A percentile compares a stretch with the other conserved stretches of the same genome.
Conservation (phyloP, 2,113 vertebrate species). For the Dipodomys spectabilis region DNA sequence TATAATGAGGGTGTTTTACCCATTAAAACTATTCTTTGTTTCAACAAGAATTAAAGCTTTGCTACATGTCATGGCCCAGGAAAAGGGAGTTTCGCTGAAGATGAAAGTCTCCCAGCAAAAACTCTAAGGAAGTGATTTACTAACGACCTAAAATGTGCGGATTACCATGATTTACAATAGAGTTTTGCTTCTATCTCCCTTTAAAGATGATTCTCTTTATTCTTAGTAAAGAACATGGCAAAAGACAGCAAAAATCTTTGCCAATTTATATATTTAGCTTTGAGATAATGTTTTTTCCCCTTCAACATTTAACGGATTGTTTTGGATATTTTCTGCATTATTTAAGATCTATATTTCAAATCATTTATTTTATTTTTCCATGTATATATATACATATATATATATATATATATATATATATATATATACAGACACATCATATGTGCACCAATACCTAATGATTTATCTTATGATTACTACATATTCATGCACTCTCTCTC, state of each 20-base stretch:
- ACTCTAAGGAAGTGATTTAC: slow-evolving; percentile 49
- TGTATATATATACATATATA: background rate
- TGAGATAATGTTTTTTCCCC: background rate
- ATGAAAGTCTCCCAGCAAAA: slow-evolving; percentile 22
- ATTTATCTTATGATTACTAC: background rate
- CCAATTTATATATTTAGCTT: slow-evolving; percentile 12
- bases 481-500: background rate
- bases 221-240: background rate
- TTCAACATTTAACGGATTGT: background rate
- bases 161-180: slow-evolving; percentile 13
- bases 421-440: background rate
- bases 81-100: slow-evolving; percentile 44
- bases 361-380: background rate
- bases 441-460: background rate
- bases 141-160: background rate
- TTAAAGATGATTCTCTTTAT: slow-evolving; percentile 2
- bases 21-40: background rate
- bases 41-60: slow-evolving; percentile 50
- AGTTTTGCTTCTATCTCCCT: background rate
- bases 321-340: background rate
- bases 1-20: background rate
- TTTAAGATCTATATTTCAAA: slow-evolving; percentile 17
- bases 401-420: too few species aligned
- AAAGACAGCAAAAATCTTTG: background rate
- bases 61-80: background rate